Percentiles rank a stretch among this genome's conserved stretches.
These are phyloP conservation scores for Dynastes hyllus DNA, from an alignment of 2,888 invertebrate genomes.

Conservation along the genomic window DNA sequence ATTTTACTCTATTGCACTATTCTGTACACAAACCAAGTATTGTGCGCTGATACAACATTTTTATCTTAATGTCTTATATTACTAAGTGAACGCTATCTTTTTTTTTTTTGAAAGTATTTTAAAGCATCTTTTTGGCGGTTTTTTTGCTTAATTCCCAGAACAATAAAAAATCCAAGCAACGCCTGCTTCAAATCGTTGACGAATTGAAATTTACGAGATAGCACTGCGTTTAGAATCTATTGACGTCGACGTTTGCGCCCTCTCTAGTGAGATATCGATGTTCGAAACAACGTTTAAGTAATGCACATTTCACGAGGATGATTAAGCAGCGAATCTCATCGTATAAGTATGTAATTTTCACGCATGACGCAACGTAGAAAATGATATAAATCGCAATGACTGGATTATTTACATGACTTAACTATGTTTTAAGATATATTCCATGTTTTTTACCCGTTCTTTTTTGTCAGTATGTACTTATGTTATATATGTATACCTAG, in stretches of 20 bases:
- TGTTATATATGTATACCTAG: background rate
- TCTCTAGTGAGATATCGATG: too few species aligned
- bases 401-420: constrained; percentile 4
- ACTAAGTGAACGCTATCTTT: too few species aligned
- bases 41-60: too few species aligned
- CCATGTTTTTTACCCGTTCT: background rate
- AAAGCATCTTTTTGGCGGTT: too few species aligned
- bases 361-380: background rate
- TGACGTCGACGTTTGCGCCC: background rate
- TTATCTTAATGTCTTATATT: too few species aligned
- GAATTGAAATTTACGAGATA: constrained; percentile 61
- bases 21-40: too few species aligned
- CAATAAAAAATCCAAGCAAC: constrained; percentile 89
- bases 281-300: background rate
- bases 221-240: background rate
- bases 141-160: too few species aligned
- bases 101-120: too few species aligned
- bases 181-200: constrained; percentile 83
- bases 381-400: background rate
- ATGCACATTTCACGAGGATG: constrained; percentile 16
- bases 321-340: constrained; percentile 14
- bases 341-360: background rate
- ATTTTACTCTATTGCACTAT: too few species aligned
- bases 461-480: constrained; percentile 1
- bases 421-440: constrained; percentile 3